Conservation (phyloP, 1,140 invertebrate species). For the Diachasmimorpha longicaudata region DNA sequence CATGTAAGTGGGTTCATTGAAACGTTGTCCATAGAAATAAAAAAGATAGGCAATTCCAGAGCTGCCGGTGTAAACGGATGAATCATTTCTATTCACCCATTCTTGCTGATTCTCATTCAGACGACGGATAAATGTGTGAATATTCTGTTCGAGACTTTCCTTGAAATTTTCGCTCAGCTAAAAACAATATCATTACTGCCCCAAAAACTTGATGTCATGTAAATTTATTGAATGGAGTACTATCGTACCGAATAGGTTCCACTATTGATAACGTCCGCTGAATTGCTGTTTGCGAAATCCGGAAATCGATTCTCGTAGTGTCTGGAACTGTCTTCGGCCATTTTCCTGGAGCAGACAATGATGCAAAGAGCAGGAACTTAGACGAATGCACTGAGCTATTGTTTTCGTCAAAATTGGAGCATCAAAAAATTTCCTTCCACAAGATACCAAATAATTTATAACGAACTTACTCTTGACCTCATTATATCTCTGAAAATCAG, state of each 20-base stretch:
- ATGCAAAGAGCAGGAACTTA: too few relatives aligned
- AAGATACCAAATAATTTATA: too few relatives aligned
- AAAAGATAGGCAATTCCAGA: conserved; percentile 65
- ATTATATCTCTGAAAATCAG: too few relatives aligned
- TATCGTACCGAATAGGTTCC: conserved; percentile 31
- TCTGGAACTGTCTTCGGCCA: conserved; percentile 14
- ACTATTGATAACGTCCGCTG: conserved; percentile 24
- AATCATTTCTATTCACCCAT: conserved; percentile 50
- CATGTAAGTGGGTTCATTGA: conserved; percentile 38
- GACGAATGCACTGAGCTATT: too few relatives aligned
- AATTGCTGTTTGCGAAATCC: conserved; percentile 35
- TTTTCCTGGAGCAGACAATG: not conserved
- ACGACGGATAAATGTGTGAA: conserved; percentile 35
- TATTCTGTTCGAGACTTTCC: conserved; percentile 28
- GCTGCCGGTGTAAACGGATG: conserved; percentile 63
- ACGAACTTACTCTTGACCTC: too few relatives aligned
- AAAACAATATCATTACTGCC: too few relatives aligned
- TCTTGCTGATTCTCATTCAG: conserved; percentile 42
- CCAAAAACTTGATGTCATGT: not conserved
- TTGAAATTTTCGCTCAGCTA: conserved; percentile 45
- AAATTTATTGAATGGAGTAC: not conserved
- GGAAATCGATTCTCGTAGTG: conserved; percentile 40
- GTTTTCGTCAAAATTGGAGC: too few relatives aligned
- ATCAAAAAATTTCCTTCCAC: too few relatives aligned
- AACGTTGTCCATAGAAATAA: conserved; percentile 58